Percentiles rank a stretch among this genome's conserved stretches.
phyloP scores from a whole-genome alignment of 2,888 invertebrate genomes.

The Rhyacophila evoluta region DNA sequence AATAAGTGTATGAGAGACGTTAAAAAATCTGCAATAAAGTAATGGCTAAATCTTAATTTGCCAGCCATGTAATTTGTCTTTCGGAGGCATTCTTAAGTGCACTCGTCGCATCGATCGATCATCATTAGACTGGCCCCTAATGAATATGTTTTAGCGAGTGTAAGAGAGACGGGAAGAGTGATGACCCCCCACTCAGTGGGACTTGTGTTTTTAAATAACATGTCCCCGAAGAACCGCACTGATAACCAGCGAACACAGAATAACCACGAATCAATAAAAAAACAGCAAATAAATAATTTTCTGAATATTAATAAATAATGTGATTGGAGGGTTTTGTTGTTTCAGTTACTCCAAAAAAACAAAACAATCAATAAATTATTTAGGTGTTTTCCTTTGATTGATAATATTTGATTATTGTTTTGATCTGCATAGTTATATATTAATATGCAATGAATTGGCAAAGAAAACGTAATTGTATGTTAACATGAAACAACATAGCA shows the following conservation, averaged over 20 bases:
- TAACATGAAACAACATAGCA: not conserved
- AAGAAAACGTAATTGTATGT: too few relatives aligned
- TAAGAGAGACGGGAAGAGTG: slow-evolving; percentile 32
- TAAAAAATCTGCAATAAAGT: too few relatives aligned
- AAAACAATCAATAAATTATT: not conserved
- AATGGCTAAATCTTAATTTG: not conserved
- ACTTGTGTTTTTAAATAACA: slow-evolving; percentile 37
- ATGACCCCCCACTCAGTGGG: slow-evolving; percentile 52
- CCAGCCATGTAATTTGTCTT: slow-evolving; percentile 16
- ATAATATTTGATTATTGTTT: not conserved
- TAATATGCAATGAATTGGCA: too few relatives aligned
- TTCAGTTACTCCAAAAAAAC: not conserved
- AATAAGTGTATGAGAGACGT: too few relatives aligned
- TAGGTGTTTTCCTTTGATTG: not conserved
- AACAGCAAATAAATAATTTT: slow-evolving; percentile 31
- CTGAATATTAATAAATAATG: slow-evolving; percentile 2
- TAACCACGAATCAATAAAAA: slow-evolving; percentile 47
- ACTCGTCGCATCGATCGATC: slow-evolving; percentile 29
- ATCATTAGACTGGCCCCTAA: slow-evolving; percentile 25
- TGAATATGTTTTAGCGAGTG: not conserved
- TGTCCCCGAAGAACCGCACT: slow-evolving; percentile 55
- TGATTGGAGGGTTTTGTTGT: slow-evolving; percentile 7
- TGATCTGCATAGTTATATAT: too few relatives aligned
- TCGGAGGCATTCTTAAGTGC: slow-evolving; percentile 25
- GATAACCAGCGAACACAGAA: slow-evolving; percentile 49